These are phyloP conservation scores for Tubulanus polymorphus DNA, from an alignment of 2,888 invertebrate species.

Conservation along the genomic window DNA sequence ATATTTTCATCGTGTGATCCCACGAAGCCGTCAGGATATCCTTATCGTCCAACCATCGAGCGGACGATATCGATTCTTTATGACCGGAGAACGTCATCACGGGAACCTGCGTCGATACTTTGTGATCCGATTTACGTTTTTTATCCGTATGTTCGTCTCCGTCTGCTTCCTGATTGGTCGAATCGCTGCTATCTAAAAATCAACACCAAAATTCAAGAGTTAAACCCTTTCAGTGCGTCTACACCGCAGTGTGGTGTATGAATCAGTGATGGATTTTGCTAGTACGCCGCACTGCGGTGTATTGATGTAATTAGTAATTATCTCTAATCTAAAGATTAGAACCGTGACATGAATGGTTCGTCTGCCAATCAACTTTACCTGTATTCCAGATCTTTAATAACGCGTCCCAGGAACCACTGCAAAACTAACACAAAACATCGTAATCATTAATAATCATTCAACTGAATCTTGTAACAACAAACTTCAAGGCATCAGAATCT, in stretches of 20 bases:
- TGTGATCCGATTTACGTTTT: slow-evolving; percentile 31
- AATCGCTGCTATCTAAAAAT: slow-evolving; percentile 7
- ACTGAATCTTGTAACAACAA: too few species aligned
- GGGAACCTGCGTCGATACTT: slow-evolving; percentile 57
- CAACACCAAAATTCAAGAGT: neutral
- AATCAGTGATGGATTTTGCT: too few species aligned
- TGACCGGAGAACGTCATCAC: slow-evolving; percentile 86
- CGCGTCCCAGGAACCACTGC: slow-evolving; percentile 90
- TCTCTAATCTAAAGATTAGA: too few species aligned
- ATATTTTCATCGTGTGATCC: slow-evolving; percentile 92
- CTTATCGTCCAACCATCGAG: slow-evolving; percentile 76
- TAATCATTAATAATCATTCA: too few species aligned
- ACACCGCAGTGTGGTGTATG: too few species aligned
- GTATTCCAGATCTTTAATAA: slow-evolving; percentile 86
- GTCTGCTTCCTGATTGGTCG: slow-evolving; percentile 27
- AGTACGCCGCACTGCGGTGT: too few species aligned
- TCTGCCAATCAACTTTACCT: slow-evolving; percentile 16
- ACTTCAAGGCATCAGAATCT: too few species aligned
- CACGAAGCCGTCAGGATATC: slow-evolving; percentile 83
- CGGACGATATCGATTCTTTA: slow-evolving; percentile 80
- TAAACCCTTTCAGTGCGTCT: too few species aligned
- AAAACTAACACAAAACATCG: slow-evolving; percentile 52
- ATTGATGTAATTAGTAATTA: too few species aligned
- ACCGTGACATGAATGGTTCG: neutral
- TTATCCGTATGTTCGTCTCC: slow-evolving; percentile 37